Evolutionary conservation across 2,888 invertebrate genomes (phyloP).

Genomic region (Pasiphila rectangulata): DNA sequence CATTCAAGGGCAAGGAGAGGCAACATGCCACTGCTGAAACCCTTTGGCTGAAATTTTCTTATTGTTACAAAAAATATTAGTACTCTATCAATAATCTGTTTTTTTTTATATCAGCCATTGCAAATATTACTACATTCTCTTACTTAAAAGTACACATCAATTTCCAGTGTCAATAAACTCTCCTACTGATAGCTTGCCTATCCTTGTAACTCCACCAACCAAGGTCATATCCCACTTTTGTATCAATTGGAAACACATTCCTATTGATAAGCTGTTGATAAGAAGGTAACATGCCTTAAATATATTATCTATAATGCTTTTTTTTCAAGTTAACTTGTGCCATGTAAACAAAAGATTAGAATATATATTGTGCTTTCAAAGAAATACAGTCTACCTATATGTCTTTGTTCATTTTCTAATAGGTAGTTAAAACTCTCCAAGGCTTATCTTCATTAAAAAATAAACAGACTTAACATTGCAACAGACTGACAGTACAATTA

Average conservation of each 20-base stretch:
- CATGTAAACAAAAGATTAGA: conserved; percentile 14
- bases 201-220: conserved; percentile 30
- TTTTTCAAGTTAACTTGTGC: conserved; percentile 1
- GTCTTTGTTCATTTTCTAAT: too few relatives aligned
- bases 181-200: conserved; percentile 21
- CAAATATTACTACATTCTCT: background rate
- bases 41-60: too few relatives aligned
- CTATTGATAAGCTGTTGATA: conserved; percentile 30
- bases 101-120: too few relatives aligned
- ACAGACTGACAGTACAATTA: too few relatives aligned
- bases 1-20: too few relatives aligned
- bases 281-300: conserved; percentile 15
- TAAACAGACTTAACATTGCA: too few relatives aligned
- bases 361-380: background rate
- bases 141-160: background rate
- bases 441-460: too few relatives aligned
- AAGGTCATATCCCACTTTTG: conserved; percentile 39
- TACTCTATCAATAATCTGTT: too few relatives aligned
- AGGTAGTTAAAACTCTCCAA: too few relatives aligned
- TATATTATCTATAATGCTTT: background rate
- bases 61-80: too few relatives aligned
- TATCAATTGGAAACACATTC: conserved; percentile 40
- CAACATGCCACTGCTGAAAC: too few relatives aligned
- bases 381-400: too few relatives aligned
- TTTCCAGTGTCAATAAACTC: conserved; percentile 31